Base-by-base conservation (phyloP, 2,113 vertebrate genomes). In the Uropsilus gracilis region DNA sequence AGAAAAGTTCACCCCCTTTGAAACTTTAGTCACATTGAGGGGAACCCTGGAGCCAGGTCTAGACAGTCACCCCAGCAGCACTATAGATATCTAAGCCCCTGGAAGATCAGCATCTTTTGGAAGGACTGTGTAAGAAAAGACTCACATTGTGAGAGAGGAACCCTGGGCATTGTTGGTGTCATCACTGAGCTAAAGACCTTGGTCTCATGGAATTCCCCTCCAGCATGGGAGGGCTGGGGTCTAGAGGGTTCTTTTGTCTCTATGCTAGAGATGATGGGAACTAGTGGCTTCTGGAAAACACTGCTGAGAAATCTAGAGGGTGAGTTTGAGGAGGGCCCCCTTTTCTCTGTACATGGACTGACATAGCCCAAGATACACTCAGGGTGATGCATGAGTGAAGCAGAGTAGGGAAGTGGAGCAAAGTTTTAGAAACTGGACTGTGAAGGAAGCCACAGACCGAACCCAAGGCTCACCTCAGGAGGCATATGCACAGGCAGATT, bases 31-130 rank as follows among this genome's bases (percentile, higher is more conserved):
- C 12, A 5, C 37, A 20, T 76, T 46, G 39, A 72, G 55, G 16
- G 9, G 5, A 78, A 24, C 30, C 8, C 8, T 3, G 8, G 26
- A 10, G n/a, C 10, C 14, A 42, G 24, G 39, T n/a, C 20, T 13
- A 5, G 0, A 17, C 32, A 24, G n/a, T 8, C 7, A n/a, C 1
- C 9, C 0, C 7, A 8, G 4, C 11, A 28, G 12, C 22, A 16
- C 8, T 16, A 3, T 4, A 75, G n/a, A 17, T 0, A 57, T 10
- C 12, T 10, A 2, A 61, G 37, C 16, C 37, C 48, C 30, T 22
- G 55, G 8, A 48, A 68, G 44, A 55, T 12, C n/a, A 12, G 66
- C 17, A 3, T 68, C 4, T 64, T 64, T 17, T 64, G 14, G 9
- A 26, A 22, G 22, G 11, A 3, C 22, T 14, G 1, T 30, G 46